Conservation (phyloP, 37 sponge, comb jelly and placozoan species). For the Hexactinellida sp. region DNA sequence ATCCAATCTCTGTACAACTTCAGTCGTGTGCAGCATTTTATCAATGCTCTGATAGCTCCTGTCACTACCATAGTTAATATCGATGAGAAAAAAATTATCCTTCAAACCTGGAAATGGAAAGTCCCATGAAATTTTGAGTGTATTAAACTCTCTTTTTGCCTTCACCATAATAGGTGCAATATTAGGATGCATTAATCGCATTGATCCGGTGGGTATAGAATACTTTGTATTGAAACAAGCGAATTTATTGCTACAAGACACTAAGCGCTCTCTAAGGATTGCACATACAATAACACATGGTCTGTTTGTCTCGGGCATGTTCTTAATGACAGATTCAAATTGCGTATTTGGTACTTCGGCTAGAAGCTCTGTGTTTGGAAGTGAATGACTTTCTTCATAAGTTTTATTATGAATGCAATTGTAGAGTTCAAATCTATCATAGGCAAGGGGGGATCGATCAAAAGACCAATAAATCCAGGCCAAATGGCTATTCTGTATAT, state of each 20-base stretch:
- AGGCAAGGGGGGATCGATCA: neutral
- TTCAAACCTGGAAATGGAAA: neutral
- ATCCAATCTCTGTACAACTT: neutral
- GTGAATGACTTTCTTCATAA: neutral
- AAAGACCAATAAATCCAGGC: neutral
- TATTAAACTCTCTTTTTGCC: neutral
- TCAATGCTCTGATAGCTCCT: neutral
- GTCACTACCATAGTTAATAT: neutral
- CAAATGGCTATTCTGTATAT: neutral
- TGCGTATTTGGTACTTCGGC: neutral
- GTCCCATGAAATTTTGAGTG: neutral
- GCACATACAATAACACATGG: neutral
- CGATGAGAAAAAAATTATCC: neutral
- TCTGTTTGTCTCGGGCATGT: neutral
- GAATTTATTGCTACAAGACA: conserved; percentile 1
- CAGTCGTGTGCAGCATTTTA: neutral
- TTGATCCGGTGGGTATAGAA: neutral
- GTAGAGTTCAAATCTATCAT: neutral
- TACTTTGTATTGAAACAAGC: neutral
- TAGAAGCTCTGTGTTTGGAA: neutral
- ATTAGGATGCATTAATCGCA: neutral
- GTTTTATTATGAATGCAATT: neutral
- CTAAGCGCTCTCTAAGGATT: neutral
- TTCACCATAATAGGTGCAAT: neutral
- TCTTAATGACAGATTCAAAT: neutral